Base-by-base conservation (phyloP, 2,797 vertebrate genomes). In the Choloepus didactylus region DNA sequence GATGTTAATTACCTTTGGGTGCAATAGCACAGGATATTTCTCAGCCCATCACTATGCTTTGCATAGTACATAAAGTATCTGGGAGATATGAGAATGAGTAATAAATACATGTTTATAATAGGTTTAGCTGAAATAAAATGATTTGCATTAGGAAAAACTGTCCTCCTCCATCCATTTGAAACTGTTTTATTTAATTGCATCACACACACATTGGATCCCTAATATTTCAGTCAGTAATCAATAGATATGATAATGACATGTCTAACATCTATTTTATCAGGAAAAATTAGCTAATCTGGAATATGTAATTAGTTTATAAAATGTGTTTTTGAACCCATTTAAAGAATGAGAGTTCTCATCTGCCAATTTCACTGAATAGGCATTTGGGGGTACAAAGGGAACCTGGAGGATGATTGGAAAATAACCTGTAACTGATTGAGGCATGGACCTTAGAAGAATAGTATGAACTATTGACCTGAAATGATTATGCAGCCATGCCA, bases 171-270 rank as follows among this genome's bases (percentile, higher is more conserved):
- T 69, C 56, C 81, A 95, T 96, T 82, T 84, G 60, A 97, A 96
- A 94, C 85, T 85, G 83, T 86, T 93, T 92, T 93, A 84, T 94
- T 95, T 91, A 89, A 92, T 91, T 94, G 25, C 75, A 93, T 94
- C 77, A 19, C 41, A 81, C 25, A 89, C 46, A 64, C 35, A 67
- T 62, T 87, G 54, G 64, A 81, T 27, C 62, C 76, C 85, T 94
- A 91, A 93, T 92, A 93, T 95, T 97, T 96, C 86, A 93, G 94
- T 89, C 66, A 66, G 88, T 79, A 95, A 94, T 92, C 95, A 96
- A 62, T 94, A 77, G 70, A 92, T 93, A 95, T 67, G 94, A 87
- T 73, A 41, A 96, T 91, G 73, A 69, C 87, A 85, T 51, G 46
- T 95, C 66, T 95, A 94, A 89, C 83, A 87, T 92, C 35, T 92